phyloP scores from a whole-genome alignment of 2,797 vertebrate species.

The Megalops cyprinoides region DNA sequence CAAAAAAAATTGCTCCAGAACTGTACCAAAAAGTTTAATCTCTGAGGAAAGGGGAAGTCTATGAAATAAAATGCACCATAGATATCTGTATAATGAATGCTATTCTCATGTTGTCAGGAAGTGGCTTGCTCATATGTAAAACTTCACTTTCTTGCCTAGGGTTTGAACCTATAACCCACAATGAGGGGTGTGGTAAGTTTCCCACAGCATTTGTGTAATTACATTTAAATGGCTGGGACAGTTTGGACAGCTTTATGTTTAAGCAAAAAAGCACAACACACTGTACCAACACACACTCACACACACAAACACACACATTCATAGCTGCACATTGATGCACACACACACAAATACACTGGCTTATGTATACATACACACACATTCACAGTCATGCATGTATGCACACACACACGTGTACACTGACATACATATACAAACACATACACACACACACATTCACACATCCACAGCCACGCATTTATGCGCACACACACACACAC shows the following conservation, averaged over 20 bases:
- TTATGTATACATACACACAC: neutral
- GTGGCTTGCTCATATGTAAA: too few relatives aligned
- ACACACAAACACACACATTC: conserved; percentile 34
- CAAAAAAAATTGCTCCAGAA: neutral
- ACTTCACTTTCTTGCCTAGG: too few relatives aligned
- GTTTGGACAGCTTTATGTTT: neutral
- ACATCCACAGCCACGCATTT: conserved; percentile 51
- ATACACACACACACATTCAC: conserved; percentile 49
- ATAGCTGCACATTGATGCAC: too few relatives aligned
- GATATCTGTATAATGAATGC: too few relatives aligned
- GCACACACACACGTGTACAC: conserved; percentile 39
- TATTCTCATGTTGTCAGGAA: too few relatives aligned
- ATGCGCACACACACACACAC: conserved; percentile 33
- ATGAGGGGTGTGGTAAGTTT: too few relatives aligned
- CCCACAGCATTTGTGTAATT: too few relatives aligned
- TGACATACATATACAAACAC: conserved; percentile 17
- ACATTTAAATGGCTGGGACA: neutral
- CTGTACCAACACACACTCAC: neutral
- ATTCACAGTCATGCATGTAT: conserved; percentile 21
- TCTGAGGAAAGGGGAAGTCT: too few relatives aligned
- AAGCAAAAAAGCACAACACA: neutral
- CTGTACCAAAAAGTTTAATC: too few relatives aligned
- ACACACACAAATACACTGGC: neutral
- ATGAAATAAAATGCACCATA: too few relatives aligned
- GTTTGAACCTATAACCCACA: conserved; percentile 1